Conservation (phyloP, 2,113 vertebrate species). For the Cettia cetti region DNA sequence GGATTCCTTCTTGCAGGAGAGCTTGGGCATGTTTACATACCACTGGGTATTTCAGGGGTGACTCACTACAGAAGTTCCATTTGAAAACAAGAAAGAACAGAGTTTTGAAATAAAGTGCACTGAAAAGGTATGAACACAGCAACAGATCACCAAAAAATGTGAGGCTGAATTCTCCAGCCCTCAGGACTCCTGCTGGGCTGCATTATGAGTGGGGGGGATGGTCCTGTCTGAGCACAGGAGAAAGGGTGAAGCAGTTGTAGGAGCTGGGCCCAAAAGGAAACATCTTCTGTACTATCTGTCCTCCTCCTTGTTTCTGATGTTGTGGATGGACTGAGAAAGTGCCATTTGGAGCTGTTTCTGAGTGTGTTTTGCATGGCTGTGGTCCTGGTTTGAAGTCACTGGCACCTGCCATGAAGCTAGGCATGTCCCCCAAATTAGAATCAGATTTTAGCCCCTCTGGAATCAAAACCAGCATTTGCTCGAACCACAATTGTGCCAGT, state of each 20-base stretch:
- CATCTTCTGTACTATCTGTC: rapidly evolving
- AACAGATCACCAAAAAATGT: conserved; percentile 48
- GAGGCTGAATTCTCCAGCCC: neutral
- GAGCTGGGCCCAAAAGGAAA: neutral
- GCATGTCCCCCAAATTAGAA: neutral
- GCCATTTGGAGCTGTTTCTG: neutral
- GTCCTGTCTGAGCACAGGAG: neutral
- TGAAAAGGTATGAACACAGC: neutral
- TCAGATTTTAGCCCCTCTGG: neutral
- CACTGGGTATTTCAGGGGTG: conserved; percentile 2
- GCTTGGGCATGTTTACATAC: conserved; percentile 24
- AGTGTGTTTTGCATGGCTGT: neutral
- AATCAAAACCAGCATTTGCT: neutral
- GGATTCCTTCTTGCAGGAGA: neutral
- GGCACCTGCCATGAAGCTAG: neutral
- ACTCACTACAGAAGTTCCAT: neutral
- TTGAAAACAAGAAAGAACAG: neutral
- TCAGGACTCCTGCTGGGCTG: neutral
- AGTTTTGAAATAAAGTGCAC: neutral
- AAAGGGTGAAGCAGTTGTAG: neutral
- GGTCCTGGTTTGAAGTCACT: neutral
- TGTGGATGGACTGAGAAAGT: neutral
- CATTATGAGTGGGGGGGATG: neutral
- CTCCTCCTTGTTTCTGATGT: rapidly evolving
- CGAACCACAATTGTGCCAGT: rapidly evolving